Conservation (phyloP, 2,888 invertebrate genomes). For the Leptinotarsa haldemani region DNA sequence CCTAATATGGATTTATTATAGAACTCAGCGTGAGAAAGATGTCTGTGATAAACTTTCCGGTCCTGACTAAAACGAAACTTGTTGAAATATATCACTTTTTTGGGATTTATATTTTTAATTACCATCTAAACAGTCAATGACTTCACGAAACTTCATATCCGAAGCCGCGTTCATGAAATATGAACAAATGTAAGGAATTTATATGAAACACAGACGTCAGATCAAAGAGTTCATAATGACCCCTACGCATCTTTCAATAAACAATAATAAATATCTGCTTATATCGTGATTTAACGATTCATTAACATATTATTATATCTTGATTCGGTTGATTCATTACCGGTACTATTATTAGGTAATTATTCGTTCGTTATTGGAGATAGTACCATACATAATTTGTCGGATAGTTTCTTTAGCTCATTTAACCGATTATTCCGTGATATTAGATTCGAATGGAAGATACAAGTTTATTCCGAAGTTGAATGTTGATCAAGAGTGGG, state of each 20-base stretch:
- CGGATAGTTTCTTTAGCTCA: conserved; percentile 5
- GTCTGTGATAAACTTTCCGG: not conserved
- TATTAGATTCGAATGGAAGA: conserved; percentile 2
- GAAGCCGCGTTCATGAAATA: not conserved
- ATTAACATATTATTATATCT: conserved; percentile 27
- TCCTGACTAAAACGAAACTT: not conserved
- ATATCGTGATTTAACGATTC: conserved; percentile 25
- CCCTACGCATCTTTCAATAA: conserved; percentile 26
- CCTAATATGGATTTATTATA: too few relatives aligned
- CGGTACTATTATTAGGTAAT: conserved; percentile 26
- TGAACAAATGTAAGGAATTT: conserved; percentile 10
- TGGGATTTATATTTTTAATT: not conserved
- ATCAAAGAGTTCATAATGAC: conserved; percentile 14
- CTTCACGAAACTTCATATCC: not conserved
- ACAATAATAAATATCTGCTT: conserved; percentile 20
- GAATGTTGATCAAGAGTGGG: conserved; percentile 1
- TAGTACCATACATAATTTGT: conserved; percentile 8
- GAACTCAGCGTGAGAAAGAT: too few relatives aligned
- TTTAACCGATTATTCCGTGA: conserved; percentile 9
- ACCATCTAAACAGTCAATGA: not conserved
- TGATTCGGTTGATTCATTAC: conserved; percentile 24
- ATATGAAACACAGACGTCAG: conserved; percentile 8
- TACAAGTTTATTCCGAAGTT: not conserved
- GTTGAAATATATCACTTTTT: not conserved
- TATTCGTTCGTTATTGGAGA: conserved; percentile 11